Base-by-base conservation (phyloP, 2,113 vertebrate species). In the Laticauda laticaudata region DNA sequence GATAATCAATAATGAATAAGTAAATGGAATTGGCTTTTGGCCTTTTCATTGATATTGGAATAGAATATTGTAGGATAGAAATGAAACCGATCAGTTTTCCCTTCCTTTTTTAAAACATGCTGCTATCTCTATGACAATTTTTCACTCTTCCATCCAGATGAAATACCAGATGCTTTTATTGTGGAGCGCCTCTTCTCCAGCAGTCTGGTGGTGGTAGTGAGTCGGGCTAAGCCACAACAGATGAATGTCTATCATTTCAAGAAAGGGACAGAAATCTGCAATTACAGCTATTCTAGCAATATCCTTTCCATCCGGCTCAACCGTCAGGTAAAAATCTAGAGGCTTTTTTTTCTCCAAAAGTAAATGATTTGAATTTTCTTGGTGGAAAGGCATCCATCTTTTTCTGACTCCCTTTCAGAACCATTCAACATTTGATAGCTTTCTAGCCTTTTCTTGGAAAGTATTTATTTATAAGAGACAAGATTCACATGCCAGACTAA, bases 241-340 rank as follows among this genome's bases (percentile, higher is more conserved):
- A 99, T 99, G 98, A 99, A 99, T 59, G 99, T 99, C 93, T 99
- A 99, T 93, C 99, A 99, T 97, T 99, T 99, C 97, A 99, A 99
- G 97, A 99, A 99, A 96, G 99, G 99, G 92, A 99, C 98, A 0
- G 99, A 99, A 97, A 99, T 99, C 97, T 99, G 99, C 95, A 99
- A 99, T 96, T 99, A 99, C 95, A 99, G 98, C 97, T 99, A 99
- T 96, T 98, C 98, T 95, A 98, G 97, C 97, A 98, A 98, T 93
- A 99, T 99, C 94, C 95, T 99, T 90, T 97, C 98, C 91, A 98
- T 99, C 93, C 97, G 98, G 88, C 98, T 99, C 91, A 99, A 99
- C 96, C 98, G 99, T 92, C 99, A 99, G 98, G 99, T 99, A 88
- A 94, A 54, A 90, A 34, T 45, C 75, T 45, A 43, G n/a, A 21